These are phyloP conservation scores for Toxotes lorentzi DNA, from an alignment of 2,797 vertebrate genomes.

Conservation along the genomic window DNA sequence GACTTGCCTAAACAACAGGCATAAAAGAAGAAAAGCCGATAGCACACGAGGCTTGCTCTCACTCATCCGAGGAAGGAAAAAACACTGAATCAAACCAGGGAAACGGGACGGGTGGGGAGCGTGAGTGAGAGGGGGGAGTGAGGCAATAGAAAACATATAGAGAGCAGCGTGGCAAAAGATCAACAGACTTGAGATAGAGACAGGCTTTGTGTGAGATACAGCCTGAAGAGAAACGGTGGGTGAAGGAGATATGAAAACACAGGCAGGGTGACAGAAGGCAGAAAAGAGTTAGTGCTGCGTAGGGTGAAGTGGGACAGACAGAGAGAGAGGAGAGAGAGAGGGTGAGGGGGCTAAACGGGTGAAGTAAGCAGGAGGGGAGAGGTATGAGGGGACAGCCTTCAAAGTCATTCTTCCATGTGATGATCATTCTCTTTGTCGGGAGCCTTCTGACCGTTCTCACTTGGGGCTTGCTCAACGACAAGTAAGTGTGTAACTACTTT, in stretches of 20 bases:
- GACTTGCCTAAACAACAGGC: constrained; percentile 38
- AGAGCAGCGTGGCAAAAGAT: constrained; percentile 29
- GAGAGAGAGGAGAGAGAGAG: constrained; percentile 2
- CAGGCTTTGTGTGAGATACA: neutral
- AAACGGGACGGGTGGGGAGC: constrained; percentile 24
- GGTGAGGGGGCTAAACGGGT: constrained; percentile 23
- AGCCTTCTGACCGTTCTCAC: constrained; percentile 69
- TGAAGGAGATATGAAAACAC: constrained; percentile 17
- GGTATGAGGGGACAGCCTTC: constrained; percentile 66
- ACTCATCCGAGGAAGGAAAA: neutral
- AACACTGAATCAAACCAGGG: constrained; percentile 14
- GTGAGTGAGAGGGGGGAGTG: neutral
- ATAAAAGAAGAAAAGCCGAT: constrained; percentile 5
- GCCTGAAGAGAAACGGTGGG: neutral
- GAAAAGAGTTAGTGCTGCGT: constrained; percentile 11
- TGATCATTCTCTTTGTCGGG: constrained; percentile 63
- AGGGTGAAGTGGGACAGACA: constrained; percentile 12
- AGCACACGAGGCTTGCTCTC: constrained; percentile 23
- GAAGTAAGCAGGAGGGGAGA: constrained; percentile 37
- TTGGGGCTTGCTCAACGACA: constrained; percentile 62
- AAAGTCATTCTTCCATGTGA: constrained; percentile 57
- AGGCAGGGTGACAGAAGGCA: neutral
- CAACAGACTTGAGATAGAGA: neutral
- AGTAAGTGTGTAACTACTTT: constrained; percentile 63
- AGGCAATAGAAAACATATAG: constrained; percentile 5